Evolutionary conservation across 1,140 invertebrate species (phyloP).

Genomic region (Himalopsyche phryganea): DNA sequence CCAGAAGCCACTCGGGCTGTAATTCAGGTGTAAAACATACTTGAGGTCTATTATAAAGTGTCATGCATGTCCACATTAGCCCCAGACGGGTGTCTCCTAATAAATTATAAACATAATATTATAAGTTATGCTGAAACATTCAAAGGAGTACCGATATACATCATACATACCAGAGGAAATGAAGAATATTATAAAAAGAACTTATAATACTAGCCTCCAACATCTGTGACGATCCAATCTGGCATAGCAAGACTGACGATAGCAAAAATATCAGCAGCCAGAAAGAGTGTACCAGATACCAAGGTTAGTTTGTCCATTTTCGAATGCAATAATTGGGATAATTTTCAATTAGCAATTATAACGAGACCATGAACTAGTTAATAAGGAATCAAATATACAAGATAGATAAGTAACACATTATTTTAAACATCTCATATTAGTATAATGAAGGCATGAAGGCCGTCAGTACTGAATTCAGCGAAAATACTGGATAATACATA

Average conservation of each 20-base stretch:
- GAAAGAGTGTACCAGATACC: slow-evolving; percentile 87
- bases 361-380: too few relatives aligned
- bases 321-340: too few relatives aligned
- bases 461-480: too few relatives aligned
- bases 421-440: too few relatives aligned
- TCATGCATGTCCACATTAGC: slow-evolving; percentile 91
- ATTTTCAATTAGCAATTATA: too few relatives aligned
- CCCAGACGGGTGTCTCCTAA: slow-evolving; percentile 83
- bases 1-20: slow-evolving; percentile 86
- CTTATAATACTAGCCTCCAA: slow-evolving; percentile 66
- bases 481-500: too few relatives aligned
- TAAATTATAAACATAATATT: slow-evolving; percentile 35
- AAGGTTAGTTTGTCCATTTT: slow-evolving; percentile 88
- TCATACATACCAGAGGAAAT: too few relatives aligned
- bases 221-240: slow-evolving; percentile 94
- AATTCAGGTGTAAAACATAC: slow-evolving; percentile 84
- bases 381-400: background rate
- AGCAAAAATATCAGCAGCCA: slow-evolving; percentile 90
- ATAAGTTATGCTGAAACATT: slow-evolving; percentile 14
- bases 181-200: too few relatives aligned
- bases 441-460: too few relatives aligned
- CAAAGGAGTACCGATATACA: too few relatives aligned
- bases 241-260: slow-evolving; percentile 90
- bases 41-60: slow-evolving; percentile 82
- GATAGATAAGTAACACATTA: background rate